Percentiles rank a stretch among this genome's conserved stretches.
phyloP scores from a whole-genome alignment of 2,113 vertebrate genomes.

The Eolophus roseicapilla region DNA sequence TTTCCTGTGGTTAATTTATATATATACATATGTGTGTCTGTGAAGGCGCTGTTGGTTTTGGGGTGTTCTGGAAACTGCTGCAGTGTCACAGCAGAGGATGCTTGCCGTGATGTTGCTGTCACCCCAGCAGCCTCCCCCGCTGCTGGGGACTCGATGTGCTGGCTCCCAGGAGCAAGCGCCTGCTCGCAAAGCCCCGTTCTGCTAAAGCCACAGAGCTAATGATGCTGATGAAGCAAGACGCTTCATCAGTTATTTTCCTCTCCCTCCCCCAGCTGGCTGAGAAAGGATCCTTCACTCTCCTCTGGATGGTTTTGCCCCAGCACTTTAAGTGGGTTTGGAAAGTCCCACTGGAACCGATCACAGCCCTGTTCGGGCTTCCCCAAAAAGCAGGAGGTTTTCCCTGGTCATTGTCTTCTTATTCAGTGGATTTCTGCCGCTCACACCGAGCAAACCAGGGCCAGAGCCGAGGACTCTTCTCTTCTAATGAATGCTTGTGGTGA shows the following conservation, averaged over 20 bases:
- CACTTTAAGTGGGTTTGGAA: accelerated
- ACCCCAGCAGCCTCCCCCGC: accelerated
- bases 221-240: too few species aligned
- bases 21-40: too few species aligned
- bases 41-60: accelerated
- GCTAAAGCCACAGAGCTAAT: accelerated
- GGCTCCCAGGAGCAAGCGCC: accelerated
- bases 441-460: accelerated
- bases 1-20: accelerated
- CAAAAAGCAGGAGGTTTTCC: not conserved
- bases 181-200: too few species aligned
- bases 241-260: accelerated
- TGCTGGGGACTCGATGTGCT: accelerated
- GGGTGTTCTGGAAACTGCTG: not conserved
- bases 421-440: accelerated
- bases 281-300: not conserved
- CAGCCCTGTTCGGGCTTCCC: accelerated
- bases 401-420: accelerated
- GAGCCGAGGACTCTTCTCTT: not conserved
- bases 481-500: accelerated
- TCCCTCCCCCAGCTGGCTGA: not conserved
- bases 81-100: accelerated
- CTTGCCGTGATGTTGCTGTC: accelerated
- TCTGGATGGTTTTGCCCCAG: accelerated
- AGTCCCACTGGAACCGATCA: accelerated